Base-by-base conservation (phyloP, 1,140 invertebrate genomes). In the Thaumetopoea pityocampa region DNA sequence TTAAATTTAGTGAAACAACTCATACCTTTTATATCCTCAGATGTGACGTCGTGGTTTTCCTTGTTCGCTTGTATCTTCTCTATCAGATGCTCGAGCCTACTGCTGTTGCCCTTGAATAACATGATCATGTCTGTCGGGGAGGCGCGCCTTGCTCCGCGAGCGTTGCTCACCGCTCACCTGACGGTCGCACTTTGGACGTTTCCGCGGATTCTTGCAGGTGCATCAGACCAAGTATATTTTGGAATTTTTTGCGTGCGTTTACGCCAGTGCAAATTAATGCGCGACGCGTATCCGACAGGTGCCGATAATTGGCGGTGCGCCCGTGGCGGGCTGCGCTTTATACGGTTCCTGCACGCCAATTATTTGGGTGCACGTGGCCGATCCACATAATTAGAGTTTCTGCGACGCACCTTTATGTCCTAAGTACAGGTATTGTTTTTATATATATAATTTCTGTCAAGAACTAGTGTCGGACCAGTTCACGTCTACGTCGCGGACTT, bases 41-140 rank as follows among this genome's bases (percentile, higher is more conserved):
- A 63, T 1, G 67, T 82, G n/a, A 85, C 84, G 53, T 86, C 84
- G 79, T 86, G 85, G 42, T 87, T 87, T 56, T 87, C 85, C 79
- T 93, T 93, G 55, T 92, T 92, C 2, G 92, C 91, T 65, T 94
- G 93, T 56, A 94, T 94, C 82, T 94, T 94, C 66, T 93, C 92
- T 52, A 94, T 94, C 49, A 94, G 86, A 58, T 93, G 89, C 79
- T 94, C 92, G 63, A 94, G 76, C 48, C 91, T 87, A 63, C 90
- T 92, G 84, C 92, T 93, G 71, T 93, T 93, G 43, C 92, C 92
- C 67, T 92, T 93, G 86, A 93, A 93, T 69, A 93, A 84, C 91
- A 93, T 93, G 74, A 85, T 85, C 84, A 84, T 85, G 58, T 67
- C 79, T 61, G 48, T 19, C 32, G 24, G n/a, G 23, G 24, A 9